phyloP scores from a whole-genome alignment of 2,888 invertebrate genomes.

The Lordiphosa fenestrarum region DNA sequence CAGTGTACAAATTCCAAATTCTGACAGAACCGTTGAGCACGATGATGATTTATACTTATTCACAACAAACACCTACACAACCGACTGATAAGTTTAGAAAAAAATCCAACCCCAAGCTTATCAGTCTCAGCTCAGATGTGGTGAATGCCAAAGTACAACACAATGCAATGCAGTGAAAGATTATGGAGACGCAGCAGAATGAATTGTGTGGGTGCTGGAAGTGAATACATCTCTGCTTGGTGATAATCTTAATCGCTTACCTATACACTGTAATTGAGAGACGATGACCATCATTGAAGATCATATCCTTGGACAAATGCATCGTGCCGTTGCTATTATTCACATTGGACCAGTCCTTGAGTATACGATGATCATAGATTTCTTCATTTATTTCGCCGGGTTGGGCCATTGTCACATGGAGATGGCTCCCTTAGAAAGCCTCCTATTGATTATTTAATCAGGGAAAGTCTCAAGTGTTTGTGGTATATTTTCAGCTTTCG shows the following conservation, averaged over 20 bases:
- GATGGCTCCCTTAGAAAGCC: background rate
- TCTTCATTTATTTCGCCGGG: slow-evolving; percentile 71
- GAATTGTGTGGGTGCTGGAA: slow-evolving; percentile 44
- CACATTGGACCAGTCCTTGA: slow-evolving; percentile 78
- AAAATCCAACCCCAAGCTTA: slow-evolving; percentile 34
- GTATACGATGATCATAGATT: slow-evolving; percentile 78
- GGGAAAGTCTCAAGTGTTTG: background rate
- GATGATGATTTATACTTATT: slow-evolving; percentile 57
- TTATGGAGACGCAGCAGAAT: slow-evolving; percentile 12
- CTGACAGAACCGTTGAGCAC: slow-evolving; percentile 28
- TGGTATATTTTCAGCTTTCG: too few relatives aligned
- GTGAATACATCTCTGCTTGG: slow-evolving; percentile 1
- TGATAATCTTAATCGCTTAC: slow-evolving; percentile 52
- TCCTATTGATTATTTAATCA: background rate
- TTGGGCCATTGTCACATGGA: slow-evolving; percentile 57
- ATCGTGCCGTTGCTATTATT: slow-evolving; percentile 77
- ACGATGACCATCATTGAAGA: slow-evolving; percentile 91
- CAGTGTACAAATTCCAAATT: slow-evolving; percentile 36
- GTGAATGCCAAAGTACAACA: slow-evolving; percentile 29
- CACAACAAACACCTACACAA: slow-evolving; percentile 50
- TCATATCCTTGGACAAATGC: slow-evolving; percentile 85
- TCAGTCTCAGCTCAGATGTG: slow-evolving; percentile 34
- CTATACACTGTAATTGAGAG: slow-evolving; percentile 90
- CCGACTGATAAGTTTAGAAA: slow-evolving; percentile 56
- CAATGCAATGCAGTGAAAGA: slow-evolving; percentile 1